Conservation (phyloP, 2,888 invertebrate species). For the Macrophya annulata region DNA sequence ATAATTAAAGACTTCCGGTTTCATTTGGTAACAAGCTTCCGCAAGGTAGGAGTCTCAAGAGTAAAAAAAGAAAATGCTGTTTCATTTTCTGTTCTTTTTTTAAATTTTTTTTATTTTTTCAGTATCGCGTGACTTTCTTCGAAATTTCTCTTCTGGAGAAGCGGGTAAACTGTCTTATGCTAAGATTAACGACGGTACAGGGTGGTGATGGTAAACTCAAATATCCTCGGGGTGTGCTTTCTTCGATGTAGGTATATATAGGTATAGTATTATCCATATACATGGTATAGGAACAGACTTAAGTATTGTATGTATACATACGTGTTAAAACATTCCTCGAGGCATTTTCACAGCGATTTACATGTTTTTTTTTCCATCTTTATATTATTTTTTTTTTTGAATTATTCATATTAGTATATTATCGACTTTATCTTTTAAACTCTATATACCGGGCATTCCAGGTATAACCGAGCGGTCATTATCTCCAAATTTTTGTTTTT, state of each 20-base stretch:
- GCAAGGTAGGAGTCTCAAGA: not conserved
- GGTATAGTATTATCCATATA: not conserved
- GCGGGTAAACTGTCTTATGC: slow-evolving; percentile 21
- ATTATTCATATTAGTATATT: not conserved
- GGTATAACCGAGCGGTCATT: too few species aligned
- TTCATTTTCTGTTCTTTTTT: not conserved
- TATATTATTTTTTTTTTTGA: not conserved
- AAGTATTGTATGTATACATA: not conserved
- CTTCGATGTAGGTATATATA: not conserved
- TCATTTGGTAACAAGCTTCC: not conserved
- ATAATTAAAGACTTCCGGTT: not conserved
- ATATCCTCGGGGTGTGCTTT: slow-evolving; percentile 20
- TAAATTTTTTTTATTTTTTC: not conserved
- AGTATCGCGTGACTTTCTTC: slow-evolving; percentile 16
- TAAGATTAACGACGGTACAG: slow-evolving; percentile 23
- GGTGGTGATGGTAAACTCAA: slow-evolving; percentile 28
- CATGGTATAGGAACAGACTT: not conserved
- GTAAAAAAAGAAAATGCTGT: not conserved
- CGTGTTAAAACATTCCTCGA: not conserved
- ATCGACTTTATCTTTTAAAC: not conserved
- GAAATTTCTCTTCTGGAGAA: not conserved
- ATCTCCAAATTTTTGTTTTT: too few species aligned
- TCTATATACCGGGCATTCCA: too few species aligned
- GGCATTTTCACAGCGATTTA: not conserved
- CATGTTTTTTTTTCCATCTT: not conserved